These are phyloP conservation scores for Oncorhynchus tshawytscha DNA, from an alignment of 2,113 vertebrate genomes.

Conservation along the genomic window DNA sequence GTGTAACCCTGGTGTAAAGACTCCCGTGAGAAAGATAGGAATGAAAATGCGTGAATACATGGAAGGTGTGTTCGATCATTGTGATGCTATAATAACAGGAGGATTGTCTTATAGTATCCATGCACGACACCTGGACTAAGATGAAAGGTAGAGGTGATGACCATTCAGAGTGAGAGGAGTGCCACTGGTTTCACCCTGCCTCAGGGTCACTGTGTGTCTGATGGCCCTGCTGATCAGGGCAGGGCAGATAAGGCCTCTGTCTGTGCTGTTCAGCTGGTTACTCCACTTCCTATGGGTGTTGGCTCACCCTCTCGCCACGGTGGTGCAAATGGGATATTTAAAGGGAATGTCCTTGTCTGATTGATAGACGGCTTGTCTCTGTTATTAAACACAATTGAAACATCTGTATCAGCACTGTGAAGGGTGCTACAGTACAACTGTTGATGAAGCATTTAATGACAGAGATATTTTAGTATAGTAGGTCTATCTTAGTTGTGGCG, in stretches of 20 bases:
- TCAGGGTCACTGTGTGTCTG: background rate
- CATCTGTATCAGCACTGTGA: background rate
- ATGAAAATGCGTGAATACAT: background rate
- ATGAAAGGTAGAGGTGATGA: background rate
- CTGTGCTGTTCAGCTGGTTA: constrained; percentile 42
- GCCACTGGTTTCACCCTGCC: background rate
- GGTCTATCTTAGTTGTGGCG: background rate
- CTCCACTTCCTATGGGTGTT: constrained; percentile 42
- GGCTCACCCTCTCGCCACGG: constrained; percentile 23
- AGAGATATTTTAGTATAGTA: background rate
- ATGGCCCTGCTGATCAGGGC: background rate
- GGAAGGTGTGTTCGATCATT: no score
- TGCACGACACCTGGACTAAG: background rate
- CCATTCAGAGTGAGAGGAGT: background rate
- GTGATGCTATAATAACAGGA: no score
- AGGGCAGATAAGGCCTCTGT: background rate
- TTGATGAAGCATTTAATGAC: background rate
- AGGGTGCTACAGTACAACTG: no score
- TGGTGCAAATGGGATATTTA: background rate
- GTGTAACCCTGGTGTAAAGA: background rate
- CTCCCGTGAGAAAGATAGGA: no score
- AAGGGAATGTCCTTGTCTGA: background rate
- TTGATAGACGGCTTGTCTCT: background rate
- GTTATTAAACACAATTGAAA: background rate
- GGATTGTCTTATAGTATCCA: no score